Evolutionary conservation across 2,888 invertebrate species (phyloP), one percentile per base, ranked within the genome.

Genomic region (Creontiades dilutus): DNA sequence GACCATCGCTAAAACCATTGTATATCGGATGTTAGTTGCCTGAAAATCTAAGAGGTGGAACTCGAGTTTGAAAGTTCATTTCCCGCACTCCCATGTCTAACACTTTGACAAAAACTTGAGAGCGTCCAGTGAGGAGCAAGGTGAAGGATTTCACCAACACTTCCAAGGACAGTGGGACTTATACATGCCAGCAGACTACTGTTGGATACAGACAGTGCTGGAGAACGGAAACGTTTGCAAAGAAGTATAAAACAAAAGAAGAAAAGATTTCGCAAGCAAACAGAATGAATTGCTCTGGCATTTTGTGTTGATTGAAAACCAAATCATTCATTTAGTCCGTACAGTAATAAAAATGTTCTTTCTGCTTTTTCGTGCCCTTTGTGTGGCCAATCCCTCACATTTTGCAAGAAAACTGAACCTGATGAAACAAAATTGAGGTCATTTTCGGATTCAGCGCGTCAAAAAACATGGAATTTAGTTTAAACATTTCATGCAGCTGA

Each of bases 51-150:
- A 37, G 37, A 7, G 37, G 37, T 7, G 37, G 3, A 37, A 37
- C 2, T 93, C 93, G 93, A 92, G 92, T 48, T 89, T 92, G 12
- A 93, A 93, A 91, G 90, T 93, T 19, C 93, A 93, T 91, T 93
- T 92, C 91, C 92, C 93, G 57, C 90, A 93, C 91, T 92, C 91
- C 48, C 93, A 93, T 91, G 86, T 93, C 48, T 92, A 93, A 90
- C 92, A 92, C 90, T 28, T 80, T 16, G 37, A 7, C 47, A 5
- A 80, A 80, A 28, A 80, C 80, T 2, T 80, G 12, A 1, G 46
- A 14, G 47, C 91, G 89, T 91, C 92, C 52, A 93, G 93, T 90
- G 93, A 93, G 89, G 92, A 93, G 19, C 76, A n/a, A n/a, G 85
- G 85, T 16, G 85, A 85, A 27, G 14, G 27, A 46, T 27, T 80